Evolutionary conservation across 2,113 vertebrate genomes (phyloP), one percentile per base, ranked within the genome.

Genomic region (Eolophus roseicapilla): DNA sequence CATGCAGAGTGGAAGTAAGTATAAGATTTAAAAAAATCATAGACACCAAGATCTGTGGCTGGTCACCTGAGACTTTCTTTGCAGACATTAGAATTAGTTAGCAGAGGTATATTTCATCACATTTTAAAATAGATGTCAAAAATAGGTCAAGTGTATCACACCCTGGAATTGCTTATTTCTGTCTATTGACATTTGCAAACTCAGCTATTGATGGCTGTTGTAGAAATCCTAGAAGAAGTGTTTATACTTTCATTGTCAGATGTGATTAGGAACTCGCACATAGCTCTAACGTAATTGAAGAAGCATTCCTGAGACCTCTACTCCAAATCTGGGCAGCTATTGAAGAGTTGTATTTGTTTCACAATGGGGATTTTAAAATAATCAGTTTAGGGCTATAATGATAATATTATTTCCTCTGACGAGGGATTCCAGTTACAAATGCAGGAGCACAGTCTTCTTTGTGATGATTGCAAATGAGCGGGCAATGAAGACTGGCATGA

Each of bases 81-180:
- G 33, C 52, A 88, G 21, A 52, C 16, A 92, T 60, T 19, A 63
- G 31, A 70, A 31, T 64, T 90, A 64, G 64, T 78, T 93, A 82
- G 59, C 33, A 74, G 70, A 67, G 17, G 78, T 65, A 15, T 41
- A 59, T 83, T 94, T 94, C 59, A 70, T 83, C 82, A 53, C 46
- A 63, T 83, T 50, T 74, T 77, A 70, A 95, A 94, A 83, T 11
- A 83, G 63, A 53, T 77, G 67, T 81, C 53, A 70, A 93, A 93
- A 93, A 50, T 37, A 81, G 43, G 79, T 90, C 82, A 96, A 94
- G 60, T 83, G 49, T 73, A 80, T 94, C 88, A 74, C 41, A 88
- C 19, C 21, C 52, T 93, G 80, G 24, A 95, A 95, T 59, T 81
- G 28, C 53, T 90, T 70, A 57, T 86, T 88, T 93, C 76, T 86